These are phyloP conservation scores for Pristionchus exspectatus DNA, from an alignment of 2,888 invertebrate genomes.

Conservation along the genomic window DNA sequence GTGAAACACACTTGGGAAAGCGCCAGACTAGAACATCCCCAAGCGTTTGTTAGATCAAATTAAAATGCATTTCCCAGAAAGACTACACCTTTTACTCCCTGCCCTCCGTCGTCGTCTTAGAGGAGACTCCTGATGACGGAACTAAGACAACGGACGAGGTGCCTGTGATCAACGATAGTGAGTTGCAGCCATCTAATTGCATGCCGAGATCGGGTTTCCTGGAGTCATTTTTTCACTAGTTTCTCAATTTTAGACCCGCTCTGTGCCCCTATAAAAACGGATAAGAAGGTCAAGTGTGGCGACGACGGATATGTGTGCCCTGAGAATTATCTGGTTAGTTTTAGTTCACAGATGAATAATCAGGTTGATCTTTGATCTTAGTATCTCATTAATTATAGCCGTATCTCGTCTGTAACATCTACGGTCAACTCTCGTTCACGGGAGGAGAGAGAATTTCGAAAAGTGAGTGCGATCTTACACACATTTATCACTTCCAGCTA, in stretches of 20 bases:
- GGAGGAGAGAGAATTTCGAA: not conserved
- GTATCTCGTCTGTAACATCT: constrained; percentile 9
- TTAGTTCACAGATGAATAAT: not conserved
- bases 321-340: not conserved
- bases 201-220: too few species aligned
- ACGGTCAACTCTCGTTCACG: not conserved
- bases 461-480: not conserved
- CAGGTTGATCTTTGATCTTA: not conserved
- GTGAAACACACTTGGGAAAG: not conserved
- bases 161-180: not conserved
- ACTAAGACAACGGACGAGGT: not conserved
- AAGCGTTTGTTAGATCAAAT: not conserved
- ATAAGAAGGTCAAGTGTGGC: not conserved
- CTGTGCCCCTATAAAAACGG: not conserved
- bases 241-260: not conserved
- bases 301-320: not conserved
- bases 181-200: not conserved
- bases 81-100: not conserved
- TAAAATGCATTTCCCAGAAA: not conserved
- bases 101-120: not conserved
- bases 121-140: not conserved
- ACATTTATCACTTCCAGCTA: not conserved
- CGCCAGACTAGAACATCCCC: too few species aligned
- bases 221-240: too few species aligned
- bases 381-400: not conserved